A percentile compares a stretch with the other conserved stretches of the same genome.
Evolutionary conservation across 2,113 vertebrate species (phyloP).

Genomic region (Dromas ardeola): DNA sequence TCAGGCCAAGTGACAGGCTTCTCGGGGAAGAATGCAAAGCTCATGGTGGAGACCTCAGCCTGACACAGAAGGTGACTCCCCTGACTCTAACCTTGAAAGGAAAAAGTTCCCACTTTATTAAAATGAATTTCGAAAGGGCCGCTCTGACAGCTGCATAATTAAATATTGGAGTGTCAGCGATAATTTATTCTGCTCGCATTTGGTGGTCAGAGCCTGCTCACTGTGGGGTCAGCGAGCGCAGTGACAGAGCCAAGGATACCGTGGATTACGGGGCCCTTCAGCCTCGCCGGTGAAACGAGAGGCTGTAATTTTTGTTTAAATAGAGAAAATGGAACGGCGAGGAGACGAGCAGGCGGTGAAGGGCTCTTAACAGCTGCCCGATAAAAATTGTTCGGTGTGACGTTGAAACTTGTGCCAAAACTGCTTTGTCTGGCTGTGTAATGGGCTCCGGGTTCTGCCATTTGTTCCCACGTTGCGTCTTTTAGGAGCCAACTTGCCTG

Average conservation of each 20-base stretch:
- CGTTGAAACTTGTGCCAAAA: background rate
- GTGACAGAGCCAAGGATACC: constrained; percentile 81
- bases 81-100: constrained; percentile 94
- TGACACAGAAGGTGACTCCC: constrained; percentile 97
- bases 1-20: constrained; percentile 86
- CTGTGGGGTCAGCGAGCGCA: constrained; percentile 80
- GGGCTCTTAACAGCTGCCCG: background rate
- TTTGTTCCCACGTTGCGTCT: background rate
- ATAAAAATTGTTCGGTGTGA: background rate
- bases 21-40: constrained; percentile 78
- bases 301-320: constrained; percentile 32
- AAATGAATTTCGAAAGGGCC: constrained; percentile 99
- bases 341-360: background rate
- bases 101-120: constrained; percentile 97
- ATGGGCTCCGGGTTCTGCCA: fast-evolving
- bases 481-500: background rate
- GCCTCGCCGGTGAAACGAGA: constrained; percentile 9
- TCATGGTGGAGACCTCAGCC: constrained; percentile 83
- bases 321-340: background rate
- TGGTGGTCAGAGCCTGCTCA: constrained; percentile 89
- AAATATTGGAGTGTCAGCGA: constrained; percentile 98
- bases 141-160: constrained; percentile 99
- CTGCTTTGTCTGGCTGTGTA: background rate
- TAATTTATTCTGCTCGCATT: constrained; percentile 97
- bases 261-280: constrained; percentile 63